These are phyloP conservation scores for Enteromius anoplus DNA, from an alignment of 2,797 vertebrate species.

Conservation along the genomic window DNA sequence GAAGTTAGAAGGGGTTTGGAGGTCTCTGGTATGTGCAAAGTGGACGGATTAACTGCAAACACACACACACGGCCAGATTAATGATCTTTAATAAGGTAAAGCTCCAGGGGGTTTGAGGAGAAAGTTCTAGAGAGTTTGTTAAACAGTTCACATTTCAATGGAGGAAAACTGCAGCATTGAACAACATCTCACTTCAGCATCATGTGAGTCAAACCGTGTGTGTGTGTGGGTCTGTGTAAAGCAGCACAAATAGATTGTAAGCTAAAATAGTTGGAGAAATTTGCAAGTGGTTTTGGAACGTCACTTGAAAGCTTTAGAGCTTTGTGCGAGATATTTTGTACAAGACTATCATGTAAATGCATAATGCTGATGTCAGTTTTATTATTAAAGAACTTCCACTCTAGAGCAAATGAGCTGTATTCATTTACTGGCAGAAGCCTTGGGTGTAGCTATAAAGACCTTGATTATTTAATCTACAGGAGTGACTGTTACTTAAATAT, in stretches of 20 bases:
- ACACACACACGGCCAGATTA: conserved; percentile 22
- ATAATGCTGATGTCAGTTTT: neutral
- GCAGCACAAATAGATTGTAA: neutral
- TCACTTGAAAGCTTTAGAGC: neutral
- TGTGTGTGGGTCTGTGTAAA: neutral
- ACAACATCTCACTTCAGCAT: neutral
- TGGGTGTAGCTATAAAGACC: neutral
- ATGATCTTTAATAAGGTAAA: conserved; percentile 51
- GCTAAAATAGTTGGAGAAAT: neutral
- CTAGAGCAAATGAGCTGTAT: neutral
- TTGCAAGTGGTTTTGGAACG: conserved; percentile 5
- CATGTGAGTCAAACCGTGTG: conserved; percentile 19
- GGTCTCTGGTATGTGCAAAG: conserved; percentile 30
- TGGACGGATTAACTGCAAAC: conserved; percentile 12
- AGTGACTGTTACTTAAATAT: neutral
- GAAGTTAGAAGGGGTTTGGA: conserved; percentile 15
- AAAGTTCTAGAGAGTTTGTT: conserved; percentile 34
- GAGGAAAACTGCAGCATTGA: conserved; percentile 29
- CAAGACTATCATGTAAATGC: neutral
- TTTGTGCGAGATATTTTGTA: neutral
- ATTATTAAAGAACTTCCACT: conserved; percentile 18
- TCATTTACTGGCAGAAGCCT: neutral
- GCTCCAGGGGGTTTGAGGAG: conserved; percentile 36
- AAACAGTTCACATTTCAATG: conserved; percentile 29
- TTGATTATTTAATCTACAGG: neutral